These are phyloP conservation scores for Scaptomyza cyrtandrae DNA, from an alignment of 2,888 invertebrate genomes.

Conservation along the genomic window DNA sequence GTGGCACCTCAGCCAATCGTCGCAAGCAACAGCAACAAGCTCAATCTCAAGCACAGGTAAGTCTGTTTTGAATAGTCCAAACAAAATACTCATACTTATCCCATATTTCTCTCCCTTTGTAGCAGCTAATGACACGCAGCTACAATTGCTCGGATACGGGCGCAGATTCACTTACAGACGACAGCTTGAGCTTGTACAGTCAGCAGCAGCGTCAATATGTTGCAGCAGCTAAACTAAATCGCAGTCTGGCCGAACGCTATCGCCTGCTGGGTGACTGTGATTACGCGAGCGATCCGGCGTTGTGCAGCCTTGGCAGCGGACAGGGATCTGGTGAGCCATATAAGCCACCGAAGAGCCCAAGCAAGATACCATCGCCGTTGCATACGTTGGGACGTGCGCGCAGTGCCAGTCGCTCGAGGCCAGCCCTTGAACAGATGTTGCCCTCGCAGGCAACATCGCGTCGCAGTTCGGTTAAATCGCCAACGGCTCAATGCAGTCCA, in stretches of 20 bases:
- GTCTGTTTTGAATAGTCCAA: conserved; percentile 6
- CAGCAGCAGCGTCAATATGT: conserved; percentile 67
- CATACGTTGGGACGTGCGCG: conserved; percentile 87
- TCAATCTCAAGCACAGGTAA: conserved; percentile 63
- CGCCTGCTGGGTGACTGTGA: conserved; percentile 82
- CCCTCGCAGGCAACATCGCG: conserved; percentile 80
- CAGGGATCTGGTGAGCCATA: conserved; percentile 54
- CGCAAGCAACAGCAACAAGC: conserved; percentile 64
- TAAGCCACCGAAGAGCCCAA: conserved; percentile 86
- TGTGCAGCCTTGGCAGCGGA: conserved; percentile 65
- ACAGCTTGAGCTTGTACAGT: conserved; percentile 74
- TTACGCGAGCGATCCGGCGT: conserved; percentile 83
- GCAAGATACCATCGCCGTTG: conserved; percentile 92
- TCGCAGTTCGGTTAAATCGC: conserved; percentile 83
- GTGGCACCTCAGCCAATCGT: conserved; percentile 52
- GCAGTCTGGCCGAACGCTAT: conserved; percentile 80
- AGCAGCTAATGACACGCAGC: conserved; percentile 83
- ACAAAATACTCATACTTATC: not conserved
- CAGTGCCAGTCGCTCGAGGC: conserved; percentile 84
- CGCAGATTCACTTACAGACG: conserved; percentile 81
- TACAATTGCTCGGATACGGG: conserved; percentile 82
- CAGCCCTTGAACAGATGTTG: conserved; percentile 68
- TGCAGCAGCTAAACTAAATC: conserved; percentile 72
- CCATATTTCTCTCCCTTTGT: not conserved
- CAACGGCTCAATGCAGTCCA: conserved; percentile 82